phyloP scores from a whole-genome alignment of 2,888 invertebrate genomes.

The Lottia scabra region DNA sequence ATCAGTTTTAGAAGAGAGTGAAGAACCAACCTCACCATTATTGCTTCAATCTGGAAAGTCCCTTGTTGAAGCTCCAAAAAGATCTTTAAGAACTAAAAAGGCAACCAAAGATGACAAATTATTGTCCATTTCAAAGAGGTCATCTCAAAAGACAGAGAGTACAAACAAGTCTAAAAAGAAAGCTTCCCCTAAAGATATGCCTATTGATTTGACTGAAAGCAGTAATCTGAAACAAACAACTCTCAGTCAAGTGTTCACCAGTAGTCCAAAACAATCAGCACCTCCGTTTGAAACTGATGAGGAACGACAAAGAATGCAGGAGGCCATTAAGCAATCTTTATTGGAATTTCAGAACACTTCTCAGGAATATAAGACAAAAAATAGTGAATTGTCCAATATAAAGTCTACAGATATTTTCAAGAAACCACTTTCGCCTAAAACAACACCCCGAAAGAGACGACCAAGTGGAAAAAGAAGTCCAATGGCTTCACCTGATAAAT shows the following conservation, averaged over 20 bases:
- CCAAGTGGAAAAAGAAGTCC: slow-evolving; percentile 15
- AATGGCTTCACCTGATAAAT: neutral
- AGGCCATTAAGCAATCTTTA: slow-evolving; percentile 34
- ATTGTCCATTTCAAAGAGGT: neutral
- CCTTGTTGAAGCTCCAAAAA: neutral
- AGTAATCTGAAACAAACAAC: slow-evolving; percentile 38
- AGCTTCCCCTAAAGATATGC: neutral
- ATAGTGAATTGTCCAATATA: neutral
- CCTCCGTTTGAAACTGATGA: neutral
- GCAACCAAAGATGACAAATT: neutral
- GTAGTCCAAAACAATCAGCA: slow-evolving; percentile 11
- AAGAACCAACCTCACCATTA: neutral
- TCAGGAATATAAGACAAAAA: slow-evolving; percentile 6
- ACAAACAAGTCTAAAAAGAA: slow-evolving; percentile 1
- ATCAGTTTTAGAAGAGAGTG: neutral
- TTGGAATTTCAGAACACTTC: slow-evolving; percentile 14
- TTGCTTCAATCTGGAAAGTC: neutral
- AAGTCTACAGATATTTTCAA: slow-evolving; percentile 1
- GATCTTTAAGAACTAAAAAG: neutral
- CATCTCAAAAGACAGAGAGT: neutral
- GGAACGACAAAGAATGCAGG: slow-evolving; percentile 28
- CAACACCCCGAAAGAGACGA: slow-evolving; percentile 27
- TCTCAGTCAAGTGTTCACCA: slow-evolving; percentile 40
- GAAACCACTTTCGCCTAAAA: slow-evolving; percentile 7
- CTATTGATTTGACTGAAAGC: slow-evolving; percentile 7